Conservation (phyloP, 2,888 invertebrate species). For the Hypercompe scribonia region DNA sequence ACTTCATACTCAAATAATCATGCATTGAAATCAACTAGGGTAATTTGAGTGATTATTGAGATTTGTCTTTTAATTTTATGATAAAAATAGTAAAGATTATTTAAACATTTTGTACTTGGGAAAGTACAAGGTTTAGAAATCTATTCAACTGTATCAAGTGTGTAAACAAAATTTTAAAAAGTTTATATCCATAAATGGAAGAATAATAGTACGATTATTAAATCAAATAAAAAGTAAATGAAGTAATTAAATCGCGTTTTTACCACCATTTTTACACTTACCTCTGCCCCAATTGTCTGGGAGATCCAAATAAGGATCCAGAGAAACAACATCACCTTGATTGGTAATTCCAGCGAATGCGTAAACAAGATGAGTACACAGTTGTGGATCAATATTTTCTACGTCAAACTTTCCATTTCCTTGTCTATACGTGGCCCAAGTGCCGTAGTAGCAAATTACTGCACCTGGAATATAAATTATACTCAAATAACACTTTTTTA, state of each 20-base stretch:
- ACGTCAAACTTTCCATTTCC: constrained; percentile 89
- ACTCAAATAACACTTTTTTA: neutral
- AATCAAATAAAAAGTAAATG: neutral
- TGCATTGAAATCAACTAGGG: no score
- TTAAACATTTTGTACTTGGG: no score
- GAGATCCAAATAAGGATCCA: constrained; percentile 89
- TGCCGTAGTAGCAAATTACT: constrained; percentile 91
- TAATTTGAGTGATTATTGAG: no score
- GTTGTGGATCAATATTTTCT: constrained; percentile 87
- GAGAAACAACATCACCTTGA: constrained; percentile 81
- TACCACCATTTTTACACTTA: constrained; percentile 46
- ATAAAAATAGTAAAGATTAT: no score
- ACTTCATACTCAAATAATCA: neutral
- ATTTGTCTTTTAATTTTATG: no score
- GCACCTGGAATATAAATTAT: constrained; percentile 77
- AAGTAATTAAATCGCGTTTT: neutral
- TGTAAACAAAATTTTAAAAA: no score
- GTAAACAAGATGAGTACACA: constrained; percentile 93
- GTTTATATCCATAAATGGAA: no score
- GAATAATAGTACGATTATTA: neutral
- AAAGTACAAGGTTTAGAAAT: no score
- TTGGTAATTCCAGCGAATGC: constrained; percentile 89
- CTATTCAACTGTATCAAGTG: no score
- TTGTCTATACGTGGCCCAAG: constrained; percentile 91
- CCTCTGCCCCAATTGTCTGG: constrained; percentile 87